Evolutionary conservation across 2,888 invertebrate species (phyloP).

Genomic region (Protonemura montana): DNA sequence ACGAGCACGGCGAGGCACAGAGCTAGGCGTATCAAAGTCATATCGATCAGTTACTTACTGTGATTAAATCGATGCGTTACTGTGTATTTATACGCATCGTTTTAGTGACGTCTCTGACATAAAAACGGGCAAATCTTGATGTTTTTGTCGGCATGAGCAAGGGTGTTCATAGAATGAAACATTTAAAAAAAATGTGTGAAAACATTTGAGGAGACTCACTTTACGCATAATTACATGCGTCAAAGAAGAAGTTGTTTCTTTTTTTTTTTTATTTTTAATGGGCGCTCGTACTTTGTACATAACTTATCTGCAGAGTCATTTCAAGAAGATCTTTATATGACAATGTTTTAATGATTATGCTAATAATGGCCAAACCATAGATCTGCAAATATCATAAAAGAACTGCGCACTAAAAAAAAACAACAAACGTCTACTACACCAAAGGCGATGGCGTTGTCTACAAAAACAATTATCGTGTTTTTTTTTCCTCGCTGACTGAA

Average conservation of each 20-base stretch:
- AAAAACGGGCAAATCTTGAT: not conserved
- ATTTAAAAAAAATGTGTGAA: not conserved
- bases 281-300: not conserved
- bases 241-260: not conserved
- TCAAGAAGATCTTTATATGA: not conserved
- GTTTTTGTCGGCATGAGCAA: not conserved
- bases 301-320: not conserved
- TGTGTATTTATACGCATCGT: not conserved
- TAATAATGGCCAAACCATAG: not conserved
- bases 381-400: not conserved
- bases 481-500: not conserved
- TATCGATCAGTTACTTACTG: not conserved
- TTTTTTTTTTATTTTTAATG: not conserved
- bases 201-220: not conserved
- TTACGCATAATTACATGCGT: not conserved
- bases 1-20: conserved; percentile 52
- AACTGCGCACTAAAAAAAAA: not conserved
- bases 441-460: not conserved
- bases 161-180: not conserved
- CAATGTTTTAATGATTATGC: not conserved
- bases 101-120: not conserved
- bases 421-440: not conserved
- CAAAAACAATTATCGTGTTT: not conserved
- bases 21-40: conserved; percentile 33
- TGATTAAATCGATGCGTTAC: not conserved